phyloP scores from a whole-genome alignment of 2,888 invertebrate genomes.

The Cephus nigrinus region DNA sequence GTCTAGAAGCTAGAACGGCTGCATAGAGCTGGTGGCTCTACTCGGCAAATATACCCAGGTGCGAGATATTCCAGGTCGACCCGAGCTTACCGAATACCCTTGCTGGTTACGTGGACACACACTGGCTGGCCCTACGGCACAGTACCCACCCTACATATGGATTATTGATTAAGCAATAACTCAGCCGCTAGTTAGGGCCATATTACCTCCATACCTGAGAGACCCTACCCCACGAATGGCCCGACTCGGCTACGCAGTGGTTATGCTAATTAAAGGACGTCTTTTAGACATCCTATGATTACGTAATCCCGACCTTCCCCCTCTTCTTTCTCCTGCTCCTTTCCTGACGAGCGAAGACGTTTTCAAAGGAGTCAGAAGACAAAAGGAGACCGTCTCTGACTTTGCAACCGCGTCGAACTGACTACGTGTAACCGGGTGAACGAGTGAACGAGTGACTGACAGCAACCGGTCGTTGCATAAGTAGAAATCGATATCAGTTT shows the following conservation, averaged over 20 bases:
- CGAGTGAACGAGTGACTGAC: slow-evolving; percentile 14
- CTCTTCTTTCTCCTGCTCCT: neutral
- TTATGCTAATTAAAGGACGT: slow-evolving; percentile 56
- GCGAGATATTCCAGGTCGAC: slow-evolving; percentile 52
- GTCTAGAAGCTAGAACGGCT: no score
- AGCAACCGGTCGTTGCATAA: slow-evolving; percentile 21
- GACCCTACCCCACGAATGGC: neutral
- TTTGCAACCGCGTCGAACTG: no score
- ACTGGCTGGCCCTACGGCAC: slow-evolving; percentile 45
- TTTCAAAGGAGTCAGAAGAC: no score
- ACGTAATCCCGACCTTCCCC: neutral
- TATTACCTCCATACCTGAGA: slow-evolving; percentile 61
- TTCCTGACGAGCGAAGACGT: neutral
- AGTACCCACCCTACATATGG: slow-evolving; percentile 58
- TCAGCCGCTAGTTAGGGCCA: slow-evolving; percentile 65
- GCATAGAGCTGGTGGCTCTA: no score
- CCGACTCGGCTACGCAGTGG: slow-evolving; percentile 49
- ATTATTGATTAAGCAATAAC: slow-evolving; percentile 67
- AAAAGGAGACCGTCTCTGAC: no score
- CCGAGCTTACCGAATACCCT: slow-evolving; percentile 51
- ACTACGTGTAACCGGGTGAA: slow-evolving; percentile 3
- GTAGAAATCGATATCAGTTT: slow-evolving; percentile 38
- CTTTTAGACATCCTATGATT: no score
- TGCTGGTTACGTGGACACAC: slow-evolving; percentile 50
- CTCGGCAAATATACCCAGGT: slow-evolving; percentile 44